These are phyloP conservation scores for Dione vanillae DNA, from an alignment of 2,888 invertebrate species.

Conservation along the genomic window DNA sequence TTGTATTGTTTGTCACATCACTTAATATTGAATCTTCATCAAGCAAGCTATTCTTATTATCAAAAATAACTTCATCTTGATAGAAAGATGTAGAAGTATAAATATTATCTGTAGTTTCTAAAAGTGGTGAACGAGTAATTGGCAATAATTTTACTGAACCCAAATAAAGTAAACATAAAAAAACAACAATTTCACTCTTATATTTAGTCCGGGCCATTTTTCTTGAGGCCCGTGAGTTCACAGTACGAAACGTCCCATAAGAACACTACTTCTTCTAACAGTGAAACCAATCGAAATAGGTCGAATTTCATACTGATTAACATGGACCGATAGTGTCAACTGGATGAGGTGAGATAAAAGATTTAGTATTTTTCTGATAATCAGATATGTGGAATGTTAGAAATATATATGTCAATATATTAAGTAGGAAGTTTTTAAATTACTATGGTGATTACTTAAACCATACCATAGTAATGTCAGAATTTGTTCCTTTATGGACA, in stretches of 20 bases:
- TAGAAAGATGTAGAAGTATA: slow-evolving; percentile 12
- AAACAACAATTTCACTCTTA: slow-evolving; percentile 60
- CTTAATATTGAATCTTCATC: not conserved
- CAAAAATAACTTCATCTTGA: slow-evolving; percentile 1
- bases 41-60: not conserved
- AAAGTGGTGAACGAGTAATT: slow-evolving; percentile 45
- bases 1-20: not conserved
- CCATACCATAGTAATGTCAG: too few species aligned
- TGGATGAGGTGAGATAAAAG: slow-evolving; percentile 44
- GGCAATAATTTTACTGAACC: slow-evolving; percentile 61
- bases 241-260: slow-evolving; percentile 53
- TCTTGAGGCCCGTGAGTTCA: slow-evolving; percentile 50
- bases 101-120: slow-evolving; percentile 40
- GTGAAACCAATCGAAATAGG: slow-evolving; percentile 53
- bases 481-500: too few species aligned
- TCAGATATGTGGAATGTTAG: not conserved
- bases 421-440: too few species aligned
- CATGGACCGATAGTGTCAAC: slow-evolving; percentile 55
- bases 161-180: slow-evolving; percentile 53
- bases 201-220: slow-evolving; percentile 67
- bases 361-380: slow-evolving; percentile 21
- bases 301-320: slow-evolving; percentile 41
- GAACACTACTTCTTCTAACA: slow-evolving; percentile 52
- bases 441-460: too few species aligned
- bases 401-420: too few species aligned